phyloP scores from a whole-genome alignment of 64 coral and sea anemone species.

The Hydrozoanthus tunicans region DNA sequence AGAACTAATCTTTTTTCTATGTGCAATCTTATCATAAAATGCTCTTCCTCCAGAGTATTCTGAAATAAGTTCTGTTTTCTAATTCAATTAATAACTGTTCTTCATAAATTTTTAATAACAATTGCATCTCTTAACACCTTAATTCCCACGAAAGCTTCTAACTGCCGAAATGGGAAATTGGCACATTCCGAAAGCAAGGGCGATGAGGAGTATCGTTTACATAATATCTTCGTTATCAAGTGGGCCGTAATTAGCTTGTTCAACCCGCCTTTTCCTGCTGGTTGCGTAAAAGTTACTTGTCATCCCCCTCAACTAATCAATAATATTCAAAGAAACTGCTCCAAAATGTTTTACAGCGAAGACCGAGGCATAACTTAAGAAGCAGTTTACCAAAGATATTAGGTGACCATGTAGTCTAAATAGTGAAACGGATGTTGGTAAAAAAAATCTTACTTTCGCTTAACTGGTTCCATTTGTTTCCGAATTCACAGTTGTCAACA shows the following conservation, averaged over 20 bases:
- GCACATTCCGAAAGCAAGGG: not conserved
- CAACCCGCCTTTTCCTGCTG: constrained; percentile 29
- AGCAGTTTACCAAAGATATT: not conserved
- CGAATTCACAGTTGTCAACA: constrained; percentile 46
- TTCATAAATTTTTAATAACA: constrained; percentile 1
- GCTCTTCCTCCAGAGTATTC: constrained; percentile 12
- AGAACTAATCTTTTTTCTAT: constrained; percentile 33
- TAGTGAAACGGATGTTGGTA: constrained; percentile 54
- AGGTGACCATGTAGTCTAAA: constrained; percentile 30
- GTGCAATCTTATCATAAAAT: not conserved
- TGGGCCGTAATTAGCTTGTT: constrained; percentile 39
- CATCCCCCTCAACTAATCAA: not conserved
- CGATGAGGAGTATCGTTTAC: constrained; percentile 5
- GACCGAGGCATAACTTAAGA: not conserved
- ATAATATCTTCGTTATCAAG: constrained; percentile 34
- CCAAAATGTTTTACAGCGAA: not conserved
- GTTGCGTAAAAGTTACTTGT: not conserved
- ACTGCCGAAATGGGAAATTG: not conserved
- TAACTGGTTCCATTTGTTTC: constrained; percentile 55
- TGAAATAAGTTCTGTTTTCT: constrained; percentile 19
- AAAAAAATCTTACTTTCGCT: not conserved
- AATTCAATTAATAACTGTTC: constrained; percentile 17
- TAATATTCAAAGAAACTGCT: not conserved
- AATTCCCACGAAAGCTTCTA: constrained; percentile 28
- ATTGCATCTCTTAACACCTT: constrained; percentile 48